Conservation (phyloP, 2,113 vertebrate genomes). For the Montifringilla adamsi region DNA sequence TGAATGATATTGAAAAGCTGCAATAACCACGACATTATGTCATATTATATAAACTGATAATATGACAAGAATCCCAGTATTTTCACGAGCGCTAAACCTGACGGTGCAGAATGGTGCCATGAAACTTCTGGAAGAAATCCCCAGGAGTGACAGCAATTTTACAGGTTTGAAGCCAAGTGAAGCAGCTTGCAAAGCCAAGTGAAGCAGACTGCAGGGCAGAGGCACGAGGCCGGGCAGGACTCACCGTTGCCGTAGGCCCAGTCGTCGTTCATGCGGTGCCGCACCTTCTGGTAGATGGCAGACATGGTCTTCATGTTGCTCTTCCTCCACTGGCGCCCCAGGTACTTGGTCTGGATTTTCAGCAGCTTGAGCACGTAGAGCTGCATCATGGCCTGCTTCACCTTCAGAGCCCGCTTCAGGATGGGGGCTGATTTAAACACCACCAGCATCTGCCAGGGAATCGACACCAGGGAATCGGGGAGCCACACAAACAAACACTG, state of each 20-base stretch:
- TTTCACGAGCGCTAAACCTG: neutral
- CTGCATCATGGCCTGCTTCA: constrained; percentile 97
- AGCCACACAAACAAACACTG: fast-evolving
- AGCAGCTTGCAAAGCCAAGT: too few species aligned
- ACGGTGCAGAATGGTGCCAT: fast-evolving
- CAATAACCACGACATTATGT: neutral
- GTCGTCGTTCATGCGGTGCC: constrained; percentile 88
- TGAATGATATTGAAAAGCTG: neutral
- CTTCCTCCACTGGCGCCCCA: constrained; percentile 83
- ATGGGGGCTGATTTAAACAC: constrained; percentile 97
- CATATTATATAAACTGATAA: fast-evolving
- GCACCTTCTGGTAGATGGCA: constrained; percentile 89
- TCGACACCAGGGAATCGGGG: fast-evolving
- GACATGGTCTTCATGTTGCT: constrained; percentile 94
- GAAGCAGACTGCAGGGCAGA: too few species aligned
- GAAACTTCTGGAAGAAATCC: neutral
- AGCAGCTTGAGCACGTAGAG: constrained; percentile 91
- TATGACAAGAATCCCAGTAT: fast-evolving
- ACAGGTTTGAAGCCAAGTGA: too few species aligned
- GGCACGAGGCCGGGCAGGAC: neutral
- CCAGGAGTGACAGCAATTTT: fast-evolving
- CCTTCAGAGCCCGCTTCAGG: constrained; percentile 93
- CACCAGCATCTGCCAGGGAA: constrained; percentile 86
- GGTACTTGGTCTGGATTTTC: constrained; percentile 86
- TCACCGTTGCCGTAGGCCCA: constrained; percentile 89